Base-by-base conservation (phyloP, 2,888 invertebrate genomes). In the Trichogramma evanescens region DNA sequence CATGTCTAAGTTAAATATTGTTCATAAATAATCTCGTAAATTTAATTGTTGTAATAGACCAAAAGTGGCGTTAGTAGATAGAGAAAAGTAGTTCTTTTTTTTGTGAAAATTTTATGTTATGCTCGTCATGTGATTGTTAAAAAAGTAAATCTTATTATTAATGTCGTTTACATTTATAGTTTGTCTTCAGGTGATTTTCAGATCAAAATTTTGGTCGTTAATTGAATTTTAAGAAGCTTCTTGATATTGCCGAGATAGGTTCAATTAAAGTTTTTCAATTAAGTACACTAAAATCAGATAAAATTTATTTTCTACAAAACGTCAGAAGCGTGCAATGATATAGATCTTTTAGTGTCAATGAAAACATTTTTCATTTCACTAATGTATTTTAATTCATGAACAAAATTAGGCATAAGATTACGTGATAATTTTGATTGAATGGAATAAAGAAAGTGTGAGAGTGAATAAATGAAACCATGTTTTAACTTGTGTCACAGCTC, bases 241-340 rank as follows among this genome's bases (percentile, higher is more conserved):
- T 26, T 26, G 26, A 26, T 26, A 26, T 26, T 26, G 26, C 26
- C 26, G 26, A 1, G 26, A 26, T 26, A 26, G 26, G 26, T 26
- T 26, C 26, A 26, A 26, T 26, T 2, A 26, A 26, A 26, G 26
- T 26, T 26, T 26, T 26, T 2, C 26, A 26, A 26, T 26, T 26
- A 26, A 26, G 26, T 26, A 26, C 26, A 26, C 26, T 13, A 26
- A 26, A 26, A 26, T 1, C 26, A 26, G 26, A 26, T 26, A 26
- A 26, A 26, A 26, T 63, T 54, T 56, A 41, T 45, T 57, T 54
- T 58, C 58, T 62, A 55, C 55, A 6, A 48, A 48, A 48, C 5
- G 6, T 13, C 52, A 62, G 59, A 57, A 59, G 57, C 52, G 63
- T 64, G 63, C 63, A 64, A 64, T 64, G 56, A 48, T 64, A 26